These are phyloP conservation scores for Potamilus streckersoni DNA, from an alignment of 1,140 invertebrate species.

Conservation along the genomic window DNA sequence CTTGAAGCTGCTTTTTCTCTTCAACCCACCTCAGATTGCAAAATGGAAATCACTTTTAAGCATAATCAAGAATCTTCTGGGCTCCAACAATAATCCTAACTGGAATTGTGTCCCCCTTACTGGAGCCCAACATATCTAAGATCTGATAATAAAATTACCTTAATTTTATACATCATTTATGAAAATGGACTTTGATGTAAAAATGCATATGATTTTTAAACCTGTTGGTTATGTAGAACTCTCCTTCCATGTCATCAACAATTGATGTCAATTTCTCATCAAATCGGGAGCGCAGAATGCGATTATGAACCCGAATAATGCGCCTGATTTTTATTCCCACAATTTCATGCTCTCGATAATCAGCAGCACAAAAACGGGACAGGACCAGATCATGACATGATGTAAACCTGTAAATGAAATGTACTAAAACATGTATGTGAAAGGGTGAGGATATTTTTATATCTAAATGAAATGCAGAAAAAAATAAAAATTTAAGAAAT, in stretches of 20 bases:
- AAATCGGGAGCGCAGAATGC: conserved; percentile 60
- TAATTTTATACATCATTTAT: no score
- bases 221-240: conserved; percentile 53
- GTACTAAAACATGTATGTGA: not conserved
- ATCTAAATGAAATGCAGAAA: no score
- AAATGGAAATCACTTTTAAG: no score
- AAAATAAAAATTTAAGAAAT: no score
- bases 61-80: no score
- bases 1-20: no score
- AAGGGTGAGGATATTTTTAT: not conserved
- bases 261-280: conserved; percentile 58
- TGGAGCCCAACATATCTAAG: no score
- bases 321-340: conserved; percentile 63
- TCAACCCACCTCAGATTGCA: no score
- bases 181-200: no score
- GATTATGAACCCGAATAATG: conserved; percentile 63
- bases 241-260: conserved; percentile 50
- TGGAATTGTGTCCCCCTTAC: no score
- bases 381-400: conserved; percentile 66
- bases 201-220: conserved; percentile 8
- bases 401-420: conserved; percentile 57
- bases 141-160: no score
- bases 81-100: no score
- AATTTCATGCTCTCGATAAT: conserved; percentile 58
- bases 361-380: conserved; percentile 66